Percentiles rank a stretch among this genome's conserved stretches.
phyloP scores from a whole-genome alignment of 2,888 invertebrate genomes.

The Campoplex nolae region DNA sequence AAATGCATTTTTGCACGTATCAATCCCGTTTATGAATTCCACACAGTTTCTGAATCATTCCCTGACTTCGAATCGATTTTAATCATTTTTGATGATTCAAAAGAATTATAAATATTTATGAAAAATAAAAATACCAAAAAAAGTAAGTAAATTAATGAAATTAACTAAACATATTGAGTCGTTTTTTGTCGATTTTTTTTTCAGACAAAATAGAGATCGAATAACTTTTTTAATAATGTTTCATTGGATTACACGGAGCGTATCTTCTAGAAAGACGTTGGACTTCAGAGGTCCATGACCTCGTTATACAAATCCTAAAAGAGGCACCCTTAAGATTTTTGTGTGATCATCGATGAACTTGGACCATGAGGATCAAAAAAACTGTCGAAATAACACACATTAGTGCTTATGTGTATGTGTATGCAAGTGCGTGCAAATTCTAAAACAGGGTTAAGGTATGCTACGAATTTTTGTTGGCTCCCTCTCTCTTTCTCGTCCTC shows the following conservation, averaged over 20 bases:
- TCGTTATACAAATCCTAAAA: background rate
- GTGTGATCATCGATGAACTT: constrained; percentile 1
- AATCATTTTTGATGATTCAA: too few relatives aligned
- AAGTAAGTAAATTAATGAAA: background rate
- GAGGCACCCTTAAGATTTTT: background rate
- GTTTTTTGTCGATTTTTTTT: background rate
- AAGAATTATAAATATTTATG: background rate
- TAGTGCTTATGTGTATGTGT: background rate
- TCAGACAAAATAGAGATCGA: background rate
- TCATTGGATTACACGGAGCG: background rate
- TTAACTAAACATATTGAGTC: too few relatives aligned
- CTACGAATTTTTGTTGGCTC: constrained; percentile 39
- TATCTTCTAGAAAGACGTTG: background rate
- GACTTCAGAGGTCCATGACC: background rate
- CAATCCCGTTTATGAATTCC: constrained; percentile 60
- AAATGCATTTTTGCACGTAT: constrained; percentile 28
- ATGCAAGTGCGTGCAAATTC: background rate
- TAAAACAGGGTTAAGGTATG: constrained; percentile 23
- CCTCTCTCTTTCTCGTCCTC: constrained; percentile 2
- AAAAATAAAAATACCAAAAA: background rate
- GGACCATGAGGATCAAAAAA: constrained; percentile 18
- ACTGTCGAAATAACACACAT: constrained; percentile 1
- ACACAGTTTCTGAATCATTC: background rate
- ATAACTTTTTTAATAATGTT: background rate
- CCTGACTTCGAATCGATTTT: too few relatives aligned